Evolutionary conservation across 2,888 invertebrate genomes (phyloP).

Genomic region (Oscheius sp.): DNA sequence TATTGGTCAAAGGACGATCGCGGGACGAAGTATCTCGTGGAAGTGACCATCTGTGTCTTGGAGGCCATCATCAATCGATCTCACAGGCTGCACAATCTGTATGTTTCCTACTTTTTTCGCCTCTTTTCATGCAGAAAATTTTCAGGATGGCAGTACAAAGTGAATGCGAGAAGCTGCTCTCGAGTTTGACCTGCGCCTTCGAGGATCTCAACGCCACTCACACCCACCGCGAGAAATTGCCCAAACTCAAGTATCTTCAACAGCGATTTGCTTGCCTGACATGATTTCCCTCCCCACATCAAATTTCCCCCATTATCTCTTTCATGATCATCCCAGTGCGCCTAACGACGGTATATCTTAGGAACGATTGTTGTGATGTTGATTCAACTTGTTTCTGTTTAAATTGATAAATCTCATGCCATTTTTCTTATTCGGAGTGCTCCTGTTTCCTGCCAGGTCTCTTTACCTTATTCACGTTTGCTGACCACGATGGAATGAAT

Average conservation of each 20-base stretch:
- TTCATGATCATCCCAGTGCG: constrained; percentile 11
- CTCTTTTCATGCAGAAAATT: not conserved
- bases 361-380: constrained; percentile 22
- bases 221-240: constrained; percentile 2
- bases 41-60: constrained; percentile 44
- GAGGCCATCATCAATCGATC: constrained; percentile 40
- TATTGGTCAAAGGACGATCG: constrained; percentile 63
- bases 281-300: not conserved
- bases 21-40: constrained; percentile 59
- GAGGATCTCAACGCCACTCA: constrained; percentile 17
- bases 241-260: constrained; percentile 10
- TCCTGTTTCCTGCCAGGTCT: too few species aligned
- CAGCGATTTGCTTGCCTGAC: constrained; percentile 2
- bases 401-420: not conserved
- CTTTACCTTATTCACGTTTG: too few species aligned
- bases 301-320: not conserved
- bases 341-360: not conserved
- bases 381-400: constrained; percentile 16
- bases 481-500: too few species aligned
- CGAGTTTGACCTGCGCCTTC: constrained; percentile 19
- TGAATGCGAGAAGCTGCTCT: constrained; percentile 21
- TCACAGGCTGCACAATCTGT: constrained; percentile 12
- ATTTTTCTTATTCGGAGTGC: not conserved
- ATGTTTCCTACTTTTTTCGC: not conserved
- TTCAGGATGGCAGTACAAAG: constrained; percentile 5